These are phyloP conservation scores for Leptinotarsa haldemani DNA, from an alignment of 2,888 invertebrate genomes.

Conservation along the genomic window DNA sequence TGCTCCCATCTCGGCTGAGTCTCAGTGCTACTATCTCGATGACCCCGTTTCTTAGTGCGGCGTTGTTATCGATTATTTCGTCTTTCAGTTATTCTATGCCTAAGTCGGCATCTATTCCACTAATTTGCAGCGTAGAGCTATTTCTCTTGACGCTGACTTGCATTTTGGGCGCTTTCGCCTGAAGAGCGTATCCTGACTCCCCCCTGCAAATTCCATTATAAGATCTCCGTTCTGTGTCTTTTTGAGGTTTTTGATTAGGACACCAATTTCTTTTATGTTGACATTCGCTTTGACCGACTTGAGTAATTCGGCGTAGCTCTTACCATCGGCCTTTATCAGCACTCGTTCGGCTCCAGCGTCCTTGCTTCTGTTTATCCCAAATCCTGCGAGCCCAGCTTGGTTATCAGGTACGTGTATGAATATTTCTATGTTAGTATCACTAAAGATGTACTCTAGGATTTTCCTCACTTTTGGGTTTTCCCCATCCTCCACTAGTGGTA, in stretches of 20 bases:
- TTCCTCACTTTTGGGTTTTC: too few relatives aligned
- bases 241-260: constrained; percentile 17
- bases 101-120: constrained; percentile 14
- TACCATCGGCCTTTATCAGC: too few relatives aligned
- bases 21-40: constrained; percentile 3
- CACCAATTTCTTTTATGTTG: constrained; percentile 9
- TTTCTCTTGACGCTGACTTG: neutral
- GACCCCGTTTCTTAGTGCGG: neutral
- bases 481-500: too few relatives aligned
- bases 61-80: constrained; percentile 2
- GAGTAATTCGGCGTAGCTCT: too few relatives aligned
- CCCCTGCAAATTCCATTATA: constrained; percentile 23
- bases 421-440: too few relatives aligned
- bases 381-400: too few relatives aligned
- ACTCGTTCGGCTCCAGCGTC: too few relatives aligned
- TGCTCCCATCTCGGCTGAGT: neutral
- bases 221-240: constrained; percentile 21
- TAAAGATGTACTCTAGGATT: too few relatives aligned
- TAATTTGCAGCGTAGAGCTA: neutral
- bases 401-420: too few relatives aligned
- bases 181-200: neutral
- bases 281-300: too few relatives aligned
- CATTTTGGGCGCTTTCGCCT: neutral
- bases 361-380: too few relatives aligned
- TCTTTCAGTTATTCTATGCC: constrained; percentile 7